These are phyloP conservation scores for Villa cingulata DNA, from an alignment of 2,888 invertebrate genomes.

Conservation along the genomic window DNA sequence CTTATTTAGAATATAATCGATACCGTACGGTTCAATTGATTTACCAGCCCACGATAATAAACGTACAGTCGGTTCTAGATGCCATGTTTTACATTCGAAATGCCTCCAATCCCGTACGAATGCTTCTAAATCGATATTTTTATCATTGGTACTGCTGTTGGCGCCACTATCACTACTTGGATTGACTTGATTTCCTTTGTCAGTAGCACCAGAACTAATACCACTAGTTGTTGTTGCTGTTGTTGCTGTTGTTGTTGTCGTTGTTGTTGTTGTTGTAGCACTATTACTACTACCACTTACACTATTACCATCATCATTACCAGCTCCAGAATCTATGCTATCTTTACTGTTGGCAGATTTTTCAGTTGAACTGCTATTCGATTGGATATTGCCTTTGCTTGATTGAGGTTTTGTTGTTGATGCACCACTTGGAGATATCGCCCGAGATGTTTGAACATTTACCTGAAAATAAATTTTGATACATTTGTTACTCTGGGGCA, in stretches of 20 bases:
- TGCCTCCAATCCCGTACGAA: slow-evolving; percentile 76
- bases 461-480: slow-evolving; percentile 18
- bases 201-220: slow-evolving; percentile 1
- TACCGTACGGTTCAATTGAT: slow-evolving; percentile 95
- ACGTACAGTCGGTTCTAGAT: slow-evolving; percentile 84
- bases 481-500: no score
- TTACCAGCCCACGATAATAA: slow-evolving; percentile 83
- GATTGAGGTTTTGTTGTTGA: slow-evolving; percentile 19
- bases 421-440: slow-evolving; percentile 30
- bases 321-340: neutral
- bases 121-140: slow-evolving; percentile 41
- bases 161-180: neutral
- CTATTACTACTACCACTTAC: neutral
- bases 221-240: neutral
- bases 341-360: slow-evolving; percentile 11
- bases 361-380: slow-evolving; percentile 28
- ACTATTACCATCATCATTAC: neutral
- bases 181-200: slow-evolving; percentile 7
- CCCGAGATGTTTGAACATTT: slow-evolving; percentile 30
- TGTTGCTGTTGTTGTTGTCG: neutral
- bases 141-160: neutral
- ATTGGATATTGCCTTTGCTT: slow-evolving; percentile 26
- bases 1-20: slow-evolving; percentile 96
- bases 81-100: slow-evolving; percentile 92
- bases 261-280: neutral